Percentiles rank a stretch among this genome's conserved stretches.
Evolutionary conservation across 64 coral and sea anemone species (phyloP).

Genomic region (Actinia tenebrosa): DNA sequence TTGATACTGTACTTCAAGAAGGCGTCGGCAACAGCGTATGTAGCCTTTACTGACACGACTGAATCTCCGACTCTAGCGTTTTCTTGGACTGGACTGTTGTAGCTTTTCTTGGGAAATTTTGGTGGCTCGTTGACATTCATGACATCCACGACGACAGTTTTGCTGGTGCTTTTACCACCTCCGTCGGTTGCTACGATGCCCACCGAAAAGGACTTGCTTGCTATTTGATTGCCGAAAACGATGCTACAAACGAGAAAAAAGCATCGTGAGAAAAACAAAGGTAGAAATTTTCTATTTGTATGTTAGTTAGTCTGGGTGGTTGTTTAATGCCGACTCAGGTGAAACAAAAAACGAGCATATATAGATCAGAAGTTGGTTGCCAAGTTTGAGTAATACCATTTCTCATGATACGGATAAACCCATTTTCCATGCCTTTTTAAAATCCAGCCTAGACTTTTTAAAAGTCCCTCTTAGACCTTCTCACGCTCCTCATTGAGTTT

Average conservation of each 20-base stretch:
- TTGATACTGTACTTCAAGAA: constrained; percentile 56
- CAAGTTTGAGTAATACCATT: too few relatives aligned
- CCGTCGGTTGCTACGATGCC: constrained; percentile 32
- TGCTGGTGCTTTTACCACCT: background rate
- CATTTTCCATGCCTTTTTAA: too few relatives aligned
- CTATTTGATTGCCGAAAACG: background rate
- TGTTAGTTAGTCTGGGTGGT: too few relatives aligned
- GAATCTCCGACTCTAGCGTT: constrained; percentile 34
- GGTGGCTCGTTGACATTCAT: constrained; percentile 28
- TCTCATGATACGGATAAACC: too few relatives aligned
- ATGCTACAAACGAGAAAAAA: background rate
- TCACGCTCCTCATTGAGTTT: too few relatives aligned
- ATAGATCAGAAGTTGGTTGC: too few relatives aligned
- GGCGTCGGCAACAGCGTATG: constrained; percentile 22
- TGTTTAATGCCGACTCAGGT: too few relatives aligned
- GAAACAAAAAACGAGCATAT: too few relatives aligned
- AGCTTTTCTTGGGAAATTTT: constrained; percentile 24
- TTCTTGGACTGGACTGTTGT: constrained; percentile 35
- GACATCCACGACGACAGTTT: constrained; percentile 30
- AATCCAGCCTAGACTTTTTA: too few relatives aligned
- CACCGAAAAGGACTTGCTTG: background rate
- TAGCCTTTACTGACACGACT: constrained; percentile 32
- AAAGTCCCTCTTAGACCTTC: too few relatives aligned
- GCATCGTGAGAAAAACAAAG: background rate
- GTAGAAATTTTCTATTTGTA: too few relatives aligned